Conservation (phyloP, 2,888 invertebrate species). For the Drosophila sordidula region DNA sequence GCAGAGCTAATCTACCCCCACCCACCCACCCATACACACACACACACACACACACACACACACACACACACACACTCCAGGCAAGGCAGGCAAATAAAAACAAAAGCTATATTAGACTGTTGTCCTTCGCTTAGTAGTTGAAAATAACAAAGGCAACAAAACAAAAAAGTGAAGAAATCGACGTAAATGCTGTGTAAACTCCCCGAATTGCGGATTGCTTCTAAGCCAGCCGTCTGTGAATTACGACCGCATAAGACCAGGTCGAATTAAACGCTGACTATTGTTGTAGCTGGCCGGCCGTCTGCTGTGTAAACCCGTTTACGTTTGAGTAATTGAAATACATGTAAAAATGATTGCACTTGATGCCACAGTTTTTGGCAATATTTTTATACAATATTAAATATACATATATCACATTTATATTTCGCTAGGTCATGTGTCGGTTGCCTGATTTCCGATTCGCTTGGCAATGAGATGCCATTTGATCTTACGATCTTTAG, state of each 20-base stretch:
- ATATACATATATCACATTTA: constrained; percentile 31
- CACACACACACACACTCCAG: no score
- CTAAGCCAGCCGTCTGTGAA: constrained; percentile 77
- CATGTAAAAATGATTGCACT: constrained; percentile 73
- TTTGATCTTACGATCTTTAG: constrained; percentile 72
- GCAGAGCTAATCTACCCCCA: background rate
- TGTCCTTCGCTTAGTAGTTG: constrained; percentile 73
- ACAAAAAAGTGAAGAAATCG: constrained; percentile 50
- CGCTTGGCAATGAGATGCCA: constrained; percentile 71
- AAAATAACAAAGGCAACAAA: constrained; percentile 40
- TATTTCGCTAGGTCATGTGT: constrained; percentile 59
- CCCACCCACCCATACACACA: constrained; percentile 5
- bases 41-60: constrained; percentile 5
- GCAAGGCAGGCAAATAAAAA: no score
- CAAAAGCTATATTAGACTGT: constrained; percentile 35
- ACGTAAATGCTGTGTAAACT: constrained; percentile 41
- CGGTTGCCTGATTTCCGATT: constrained; percentile 68
- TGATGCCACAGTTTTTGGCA: constrained; percentile 71
- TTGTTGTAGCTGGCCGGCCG: constrained; percentile 9
- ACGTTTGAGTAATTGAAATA: constrained; percentile 67
- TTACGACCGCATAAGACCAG: constrained; percentile 58
- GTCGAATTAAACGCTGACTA: constrained; percentile 15
- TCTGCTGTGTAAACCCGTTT: constrained; percentile 61
- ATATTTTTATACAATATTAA: constrained; percentile 48
- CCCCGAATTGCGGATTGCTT: constrained; percentile 49